Evolutionary conservation across 1,140 invertebrate genomes (phyloP).

Genomic region (Drosophila nebulosa): DNA sequence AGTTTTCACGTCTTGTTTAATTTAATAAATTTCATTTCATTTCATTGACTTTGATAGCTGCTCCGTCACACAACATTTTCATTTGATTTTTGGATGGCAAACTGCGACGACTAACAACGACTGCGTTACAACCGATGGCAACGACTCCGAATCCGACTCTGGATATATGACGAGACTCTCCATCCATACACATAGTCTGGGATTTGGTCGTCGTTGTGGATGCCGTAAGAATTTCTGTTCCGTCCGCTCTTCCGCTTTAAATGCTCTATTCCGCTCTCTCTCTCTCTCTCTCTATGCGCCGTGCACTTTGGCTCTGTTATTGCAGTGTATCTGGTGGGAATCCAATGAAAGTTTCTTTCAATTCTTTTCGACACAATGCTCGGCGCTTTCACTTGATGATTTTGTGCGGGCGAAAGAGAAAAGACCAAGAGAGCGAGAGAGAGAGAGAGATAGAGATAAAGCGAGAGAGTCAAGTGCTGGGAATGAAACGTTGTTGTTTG

Average conservation of each 20-base stretch:
- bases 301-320: slow-evolving; percentile 65
- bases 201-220: slow-evolving; percentile 46
- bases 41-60: slow-evolving; percentile 12
- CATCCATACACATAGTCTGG: slow-evolving; percentile 21
- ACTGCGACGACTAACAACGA: not conserved
- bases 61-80: slow-evolving; percentile 20
- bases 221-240: slow-evolving; percentile 67
- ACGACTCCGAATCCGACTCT: slow-evolving; percentile 26
- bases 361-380: slow-evolving; percentile 13
- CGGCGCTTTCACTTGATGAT: slow-evolving; percentile 75
- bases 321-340: slow-evolving; percentile 25
- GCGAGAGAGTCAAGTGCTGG: slow-evolving; percentile 22
- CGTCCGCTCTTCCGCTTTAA: slow-evolving; percentile 36
- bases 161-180: slow-evolving; percentile 24
- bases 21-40: slow-evolving; percentile 75
- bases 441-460: not conserved
- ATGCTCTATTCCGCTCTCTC: slow-evolving; percentile 9
- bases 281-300: slow-evolving; percentile 46
- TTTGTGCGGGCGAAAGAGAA: slow-evolving; percentile 67
- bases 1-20: slow-evolving; percentile 63
- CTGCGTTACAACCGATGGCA: not conserved
- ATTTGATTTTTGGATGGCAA: slow-evolving; percentile 5
- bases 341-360: slow-evolving; percentile 52
- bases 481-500: slow-evolving; percentile 55
- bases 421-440: slow-evolving; percentile 12